Evolutionary conservation across 1,140 invertebrate species (phyloP).

Genomic region (Pseudomyrmex dendroicus): DNA sequence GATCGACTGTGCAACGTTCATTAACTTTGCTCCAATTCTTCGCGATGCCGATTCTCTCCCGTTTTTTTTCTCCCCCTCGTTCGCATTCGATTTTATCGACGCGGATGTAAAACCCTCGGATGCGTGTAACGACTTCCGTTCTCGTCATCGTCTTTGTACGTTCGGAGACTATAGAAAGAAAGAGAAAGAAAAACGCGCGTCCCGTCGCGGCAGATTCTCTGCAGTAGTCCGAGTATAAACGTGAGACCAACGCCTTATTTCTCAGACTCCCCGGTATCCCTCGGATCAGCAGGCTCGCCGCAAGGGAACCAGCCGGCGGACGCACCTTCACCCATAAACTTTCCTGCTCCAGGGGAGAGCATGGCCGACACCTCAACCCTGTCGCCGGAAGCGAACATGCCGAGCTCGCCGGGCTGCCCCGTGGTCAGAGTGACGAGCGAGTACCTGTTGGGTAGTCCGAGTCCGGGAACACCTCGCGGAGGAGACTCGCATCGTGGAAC

Average conservation of each 20-base stretch:
- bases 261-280: slow-evolving; percentile 85
- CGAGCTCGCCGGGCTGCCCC: slow-evolving; percentile 88
- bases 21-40: slow-evolving; percentile 33
- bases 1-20: not conserved
- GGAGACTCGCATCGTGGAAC: slow-evolving; percentile 67
- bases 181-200: not conserved
- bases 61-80: not conserved
- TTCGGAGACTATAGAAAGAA: slow-evolving; percentile 17
- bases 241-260: slow-evolving; percentile 76
- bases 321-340: slow-evolving; percentile 84
- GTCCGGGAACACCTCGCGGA: slow-evolving; percentile 79
- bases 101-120: not conserved
- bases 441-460: slow-evolving; percentile 82
- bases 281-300: slow-evolving; percentile 84
- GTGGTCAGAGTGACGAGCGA: slow-evolving; percentile 85
- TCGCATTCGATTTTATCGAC: not conserved
- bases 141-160: not conserved
- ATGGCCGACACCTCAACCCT: slow-evolving; percentile 95
- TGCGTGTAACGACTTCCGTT: not conserved
- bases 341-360: slow-evolving; percentile 91
- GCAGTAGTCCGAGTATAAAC: slow-evolving; percentile 65
- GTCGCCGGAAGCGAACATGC: slow-evolving; percentile 92
- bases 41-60: not conserved
- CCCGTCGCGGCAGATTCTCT: slow-evolving; percentile 18
- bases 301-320: slow-evolving; percentile 82